phyloP scores from a whole-genome alignment of 2,888 invertebrate genomes.

The Hirtodrosophila confusa region DNA sequence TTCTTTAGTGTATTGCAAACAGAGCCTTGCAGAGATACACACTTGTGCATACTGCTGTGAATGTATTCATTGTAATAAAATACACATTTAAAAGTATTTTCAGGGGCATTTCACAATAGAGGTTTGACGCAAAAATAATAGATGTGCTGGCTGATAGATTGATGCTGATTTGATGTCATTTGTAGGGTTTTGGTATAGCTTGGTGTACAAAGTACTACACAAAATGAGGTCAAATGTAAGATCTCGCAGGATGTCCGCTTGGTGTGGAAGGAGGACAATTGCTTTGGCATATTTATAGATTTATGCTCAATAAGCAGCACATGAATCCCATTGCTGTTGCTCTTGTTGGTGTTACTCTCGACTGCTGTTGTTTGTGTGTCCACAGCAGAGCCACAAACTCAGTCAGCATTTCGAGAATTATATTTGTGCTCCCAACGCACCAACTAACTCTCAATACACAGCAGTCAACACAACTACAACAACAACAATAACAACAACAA shows the following conservation, averaged over 20 bases:
- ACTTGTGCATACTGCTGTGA: too few relatives aligned
- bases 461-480: conserved; percentile 38
- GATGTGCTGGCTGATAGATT: not conserved
- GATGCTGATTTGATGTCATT: conserved; percentile 21
- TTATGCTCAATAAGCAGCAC: conserved; percentile 53
- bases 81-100: too few relatives aligned
- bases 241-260: conserved; percentile 27
- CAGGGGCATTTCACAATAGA: too few relatives aligned
- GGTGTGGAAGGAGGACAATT: conserved; percentile 43
- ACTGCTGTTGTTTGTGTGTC: conserved; percentile 50
- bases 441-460: conserved; percentile 46
- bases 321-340: conserved; percentile 21
- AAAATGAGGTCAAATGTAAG: conserved; percentile 54
- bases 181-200: not conserved
- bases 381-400: conserved; percentile 53
- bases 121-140: not conserved
- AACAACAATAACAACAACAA: conserved; percentile 11
- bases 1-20: too few relatives aligned
- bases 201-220: conserved; percentile 12
- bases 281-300: conserved; percentile 64
- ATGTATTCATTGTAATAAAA: too few relatives aligned
- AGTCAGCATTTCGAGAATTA: conserved; percentile 48
- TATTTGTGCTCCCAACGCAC: conserved; percentile 42
- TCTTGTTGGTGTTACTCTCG: conserved; percentile 29
- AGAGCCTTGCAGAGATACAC: too few relatives aligned